Evolutionary conservation across 2,888 invertebrate genomes (phyloP).

Genomic region (Leucophora obtusa): DNA sequence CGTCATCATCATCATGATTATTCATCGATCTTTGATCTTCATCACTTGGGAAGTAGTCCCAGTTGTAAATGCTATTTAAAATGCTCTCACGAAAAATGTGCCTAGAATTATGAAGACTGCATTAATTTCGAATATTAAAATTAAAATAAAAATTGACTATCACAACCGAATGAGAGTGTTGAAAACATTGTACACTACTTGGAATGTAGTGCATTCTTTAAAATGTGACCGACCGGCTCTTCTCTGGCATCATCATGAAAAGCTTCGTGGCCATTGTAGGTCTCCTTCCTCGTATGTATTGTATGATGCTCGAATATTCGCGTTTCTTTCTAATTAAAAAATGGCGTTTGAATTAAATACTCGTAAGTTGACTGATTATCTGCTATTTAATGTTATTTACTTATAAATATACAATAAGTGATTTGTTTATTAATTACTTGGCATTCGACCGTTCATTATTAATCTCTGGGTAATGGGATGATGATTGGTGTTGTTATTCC

Average conservation of each 20-base stretch:
- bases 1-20: not conserved
- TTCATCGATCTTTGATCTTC: not conserved
- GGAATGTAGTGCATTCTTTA: no score
- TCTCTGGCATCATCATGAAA: no score
- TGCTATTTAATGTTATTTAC: conserved; percentile 47
- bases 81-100: no score
- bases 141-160: no score
- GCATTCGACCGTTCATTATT: conserved; percentile 5
- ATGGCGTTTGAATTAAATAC: conserved; percentile 40
- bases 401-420: conserved; percentile 47
- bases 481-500: not conserved
- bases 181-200: no score
- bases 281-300: not conserved
- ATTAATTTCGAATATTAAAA: no score
- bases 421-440: conserved; percentile 48
- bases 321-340: conserved; percentile 49
- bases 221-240: no score
- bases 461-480: not conserved
- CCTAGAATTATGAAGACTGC: no score
- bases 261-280: not conserved
- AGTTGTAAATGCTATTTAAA: no score
- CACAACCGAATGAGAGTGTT: no score
- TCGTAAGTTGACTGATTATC: conserved; percentile 47
- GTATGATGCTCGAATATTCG: conserved; percentile 24
- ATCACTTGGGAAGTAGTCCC: not conserved